Conservation (phyloP, 2,797 vertebrate species). For the Alauda arvensis region DNA sequence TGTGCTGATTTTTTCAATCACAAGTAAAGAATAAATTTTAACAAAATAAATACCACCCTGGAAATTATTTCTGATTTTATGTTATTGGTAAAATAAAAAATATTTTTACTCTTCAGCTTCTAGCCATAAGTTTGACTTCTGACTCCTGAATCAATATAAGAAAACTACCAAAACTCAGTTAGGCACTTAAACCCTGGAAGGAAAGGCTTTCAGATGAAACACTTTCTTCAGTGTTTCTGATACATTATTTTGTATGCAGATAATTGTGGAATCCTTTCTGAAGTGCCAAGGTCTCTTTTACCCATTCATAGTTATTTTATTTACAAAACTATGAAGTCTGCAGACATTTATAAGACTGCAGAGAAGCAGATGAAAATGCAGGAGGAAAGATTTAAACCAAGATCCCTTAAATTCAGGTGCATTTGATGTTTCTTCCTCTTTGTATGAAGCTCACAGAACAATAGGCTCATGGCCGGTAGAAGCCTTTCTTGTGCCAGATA, state of each 20-base stretch:
- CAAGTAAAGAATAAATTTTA: neutral
- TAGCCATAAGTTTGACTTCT: neutral
- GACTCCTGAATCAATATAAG: neutral
- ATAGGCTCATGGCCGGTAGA: neutral
- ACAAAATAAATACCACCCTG: neutral
- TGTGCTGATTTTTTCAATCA: neutral
- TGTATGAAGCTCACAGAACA: neutral
- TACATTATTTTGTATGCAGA: neutral
- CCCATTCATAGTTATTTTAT: neutral
- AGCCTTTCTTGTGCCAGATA: neutral
- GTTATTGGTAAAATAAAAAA: neutral
- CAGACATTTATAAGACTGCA: neutral
- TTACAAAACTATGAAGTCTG: neutral
- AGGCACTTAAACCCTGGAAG: neutral
- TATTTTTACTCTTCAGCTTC: neutral
- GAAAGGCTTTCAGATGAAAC: neutral
- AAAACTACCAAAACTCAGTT: neutral
- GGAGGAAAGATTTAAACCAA: neutral
- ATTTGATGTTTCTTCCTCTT: neutral
- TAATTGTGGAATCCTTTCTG: neutral
- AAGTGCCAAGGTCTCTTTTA: neutral
- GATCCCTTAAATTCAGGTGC: neutral
- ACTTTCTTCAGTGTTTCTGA: neutral
- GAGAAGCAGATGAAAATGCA: neutral
- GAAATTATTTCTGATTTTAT: neutral